These are phyloP conservation scores for Congeria kusceri DNA, from an alignment of 2,888 invertebrate species.

Conservation along the genomic window DNA sequence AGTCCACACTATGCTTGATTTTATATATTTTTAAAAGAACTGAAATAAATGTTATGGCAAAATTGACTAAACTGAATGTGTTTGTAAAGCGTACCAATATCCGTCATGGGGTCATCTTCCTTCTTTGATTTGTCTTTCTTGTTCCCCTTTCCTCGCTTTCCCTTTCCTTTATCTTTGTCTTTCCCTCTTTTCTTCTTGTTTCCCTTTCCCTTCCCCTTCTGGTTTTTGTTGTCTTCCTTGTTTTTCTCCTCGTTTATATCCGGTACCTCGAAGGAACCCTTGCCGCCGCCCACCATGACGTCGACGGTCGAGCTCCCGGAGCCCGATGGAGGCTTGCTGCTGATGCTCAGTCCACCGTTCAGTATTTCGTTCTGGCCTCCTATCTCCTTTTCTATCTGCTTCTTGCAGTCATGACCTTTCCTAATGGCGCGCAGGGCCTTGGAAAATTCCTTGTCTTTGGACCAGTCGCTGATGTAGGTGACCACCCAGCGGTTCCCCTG, in stretches of 20 bases:
- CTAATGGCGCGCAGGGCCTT: conserved; percentile 47
- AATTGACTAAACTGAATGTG: too few species aligned
- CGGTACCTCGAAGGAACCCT: conserved; percentile 15
- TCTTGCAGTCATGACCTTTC: conserved; percentile 55
- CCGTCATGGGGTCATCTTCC: conserved; percentile 45
- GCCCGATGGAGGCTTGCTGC: conserved; percentile 36
- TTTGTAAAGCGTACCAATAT: conserved; percentile 39
- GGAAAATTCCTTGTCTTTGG: conserved; percentile 48
- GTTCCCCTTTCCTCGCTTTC: conserved; percentile 19
- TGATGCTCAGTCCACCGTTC: conserved; percentile 52
- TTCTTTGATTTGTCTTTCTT: conserved; percentile 8
- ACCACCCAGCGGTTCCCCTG: conserved; percentile 38
- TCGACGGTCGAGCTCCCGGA: conserved; percentile 15
- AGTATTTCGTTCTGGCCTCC: conserved; percentile 37
- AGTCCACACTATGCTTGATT: too few species aligned
- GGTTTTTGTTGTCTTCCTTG: conserved; percentile 20
- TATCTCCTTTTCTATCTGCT: conserved; percentile 47
- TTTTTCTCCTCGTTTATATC: conserved; percentile 27
- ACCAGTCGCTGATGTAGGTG: conserved; percentile 50
- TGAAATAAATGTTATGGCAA: too few species aligned
- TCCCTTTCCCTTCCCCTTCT: conserved; percentile 36
- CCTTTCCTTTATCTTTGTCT: conserved; percentile 29
- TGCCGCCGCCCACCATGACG: conserved; percentile 3
- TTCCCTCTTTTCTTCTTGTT: conserved; percentile 38
- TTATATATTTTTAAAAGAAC: too few species aligned